Base-by-base conservation (phyloP, 2,113 vertebrate species). In the Prunella fulvescens region DNA sequence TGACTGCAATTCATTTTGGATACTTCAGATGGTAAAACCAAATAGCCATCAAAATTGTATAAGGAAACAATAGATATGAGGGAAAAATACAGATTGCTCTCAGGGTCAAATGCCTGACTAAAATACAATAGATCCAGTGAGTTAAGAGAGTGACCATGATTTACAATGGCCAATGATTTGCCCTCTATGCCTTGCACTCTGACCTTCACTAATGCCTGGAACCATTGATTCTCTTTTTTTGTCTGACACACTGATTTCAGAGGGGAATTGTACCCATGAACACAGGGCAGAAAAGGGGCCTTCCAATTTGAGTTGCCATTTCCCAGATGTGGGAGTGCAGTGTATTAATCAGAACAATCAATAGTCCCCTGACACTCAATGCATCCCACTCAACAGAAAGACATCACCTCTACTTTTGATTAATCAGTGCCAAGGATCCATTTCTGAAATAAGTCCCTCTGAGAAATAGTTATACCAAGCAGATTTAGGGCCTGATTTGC, bases 311-410 rank as follows among this genome's bases (percentile, higher is more conserved):
- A 95, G 24, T 80, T 82, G 64, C 56, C 57, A 62, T 94, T 96
- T 62, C 82, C 58, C n/a, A 86, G 61, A 48, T 0, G 9, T 92
- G 51, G 62, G 93, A 95, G 48, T 66, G 42, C 42, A 94, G 61
- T 80, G 64, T 87, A 95, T 97, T 97, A 96, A 95, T 90, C 83
- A 57, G 48, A 70, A 35, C 45, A 90, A 92, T 95, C 83, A 58
- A 95, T 88, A 86, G 71, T 94, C 51, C 83, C 57, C 45, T 84
- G 77, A 84, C 66, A 51, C 74, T 72, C 31, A 23, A 57, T 4
- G 9, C 29, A 44, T 58, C 33, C 71, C 40, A 72, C 26, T 92
- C 69, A 64, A 19, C 2, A 4, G 40, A 62, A 85, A 95, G 14
- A 37, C 24, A 31, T 89, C 35, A 31, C 45, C 28, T 77, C 56